Evolutionary conservation across 2,797 vertebrate species (phyloP).

Genomic region (Furcifer pardalis): DNA sequence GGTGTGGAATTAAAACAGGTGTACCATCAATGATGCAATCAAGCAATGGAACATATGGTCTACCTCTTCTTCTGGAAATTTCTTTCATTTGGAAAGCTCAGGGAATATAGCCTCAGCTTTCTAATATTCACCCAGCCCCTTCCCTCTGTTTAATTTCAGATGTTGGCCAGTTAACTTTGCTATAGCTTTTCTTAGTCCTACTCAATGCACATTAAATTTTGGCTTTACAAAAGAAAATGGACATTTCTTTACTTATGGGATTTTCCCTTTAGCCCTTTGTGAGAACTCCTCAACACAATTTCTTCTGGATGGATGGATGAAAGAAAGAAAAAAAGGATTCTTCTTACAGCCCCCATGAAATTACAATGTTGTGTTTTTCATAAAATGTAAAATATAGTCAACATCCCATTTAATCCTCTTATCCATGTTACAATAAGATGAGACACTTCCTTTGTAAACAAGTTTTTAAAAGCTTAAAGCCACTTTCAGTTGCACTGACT

Average conservation of each 20-base stretch:
- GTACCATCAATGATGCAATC: neutral
- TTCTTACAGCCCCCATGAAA: conserved; percentile 67
- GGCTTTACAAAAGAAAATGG: conserved; percentile 47
- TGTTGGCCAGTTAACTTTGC: conserved; percentile 42
- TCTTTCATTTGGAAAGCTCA: conserved; percentile 42
- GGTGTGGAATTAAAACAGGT: neutral
- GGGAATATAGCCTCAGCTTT: conserved; percentile 51
- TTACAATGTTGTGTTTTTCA: conserved; percentile 46
- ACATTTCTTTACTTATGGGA: conserved; percentile 61
- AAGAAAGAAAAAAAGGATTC: conserved; percentile 64
- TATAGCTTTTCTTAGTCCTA: conserved; percentile 46
- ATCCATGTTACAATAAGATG: conserved; percentile 66
- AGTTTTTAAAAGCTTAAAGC: conserved; percentile 60
- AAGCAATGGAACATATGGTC: conserved; percentile 27
- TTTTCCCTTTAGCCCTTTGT: conserved; percentile 50
- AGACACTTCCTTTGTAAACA: conserved; percentile 69
- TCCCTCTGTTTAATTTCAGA: conserved; percentile 37
- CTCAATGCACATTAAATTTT: conserved; percentile 41
- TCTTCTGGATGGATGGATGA: conserved; percentile 60
- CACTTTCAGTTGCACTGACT: conserved; percentile 60
- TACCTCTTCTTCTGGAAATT: conserved; percentile 27
- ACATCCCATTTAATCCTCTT: conserved; percentile 69
- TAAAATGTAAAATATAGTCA: conserved; percentile 71
- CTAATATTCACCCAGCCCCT: neutral
- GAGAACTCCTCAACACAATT: conserved; percentile 53